phyloP scores from a whole-genome alignment of 1,140 invertebrate species.

The Euwallacea similis region DNA sequence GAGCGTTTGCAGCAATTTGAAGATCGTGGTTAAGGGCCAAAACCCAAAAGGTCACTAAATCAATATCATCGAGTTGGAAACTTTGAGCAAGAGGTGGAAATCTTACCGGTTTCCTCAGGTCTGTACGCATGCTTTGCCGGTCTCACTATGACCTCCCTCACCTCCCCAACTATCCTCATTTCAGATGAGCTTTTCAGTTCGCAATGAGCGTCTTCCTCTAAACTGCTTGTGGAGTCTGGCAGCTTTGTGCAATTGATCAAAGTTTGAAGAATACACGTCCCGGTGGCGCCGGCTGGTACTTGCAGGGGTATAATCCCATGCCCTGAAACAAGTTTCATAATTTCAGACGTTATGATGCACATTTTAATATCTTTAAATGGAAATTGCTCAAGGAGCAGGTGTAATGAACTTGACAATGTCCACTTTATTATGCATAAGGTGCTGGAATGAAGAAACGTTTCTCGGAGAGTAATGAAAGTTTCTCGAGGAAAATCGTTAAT shows the following conservation, averaged over 20 bases:
- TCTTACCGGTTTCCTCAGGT: slow-evolving; percentile 63
- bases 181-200: slow-evolving; percentile 60
- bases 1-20: slow-evolving; percentile 58
- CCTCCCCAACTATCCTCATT: slow-evolving; percentile 61
- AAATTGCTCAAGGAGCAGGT: slow-evolving; percentile 5
- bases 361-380: slow-evolving; percentile 20
- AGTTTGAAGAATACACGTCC: slow-evolving; percentile 61
- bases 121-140: slow-evolving; percentile 62
- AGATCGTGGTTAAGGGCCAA: slow-evolving; percentile 65
- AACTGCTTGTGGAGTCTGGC: background rate
- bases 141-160: slow-evolving; percentile 64
- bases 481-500: slow-evolving; percentile 4
- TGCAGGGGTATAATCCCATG: slow-evolving; percentile 63
- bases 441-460: background rate
- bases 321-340: slow-evolving; percentile 54
- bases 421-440: too few species aligned
- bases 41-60: slow-evolving; percentile 66
- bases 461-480: slow-evolving; percentile 6
- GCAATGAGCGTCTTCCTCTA: slow-evolving; percentile 53
- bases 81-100: background rate
- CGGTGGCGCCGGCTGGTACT: slow-evolving; percentile 59
- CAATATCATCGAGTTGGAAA: slow-evolving; percentile 4
- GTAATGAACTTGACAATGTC: background rate
- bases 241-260: slow-evolving; percentile 57
- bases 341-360: background rate